A percentile compares a stretch with the other conserved stretches of the same genome.
These are phyloP conservation scores for Rhabdophis nuchalis DNA, from an alignment of 2,797 vertebrate species.

Conservation along the genomic window DNA sequence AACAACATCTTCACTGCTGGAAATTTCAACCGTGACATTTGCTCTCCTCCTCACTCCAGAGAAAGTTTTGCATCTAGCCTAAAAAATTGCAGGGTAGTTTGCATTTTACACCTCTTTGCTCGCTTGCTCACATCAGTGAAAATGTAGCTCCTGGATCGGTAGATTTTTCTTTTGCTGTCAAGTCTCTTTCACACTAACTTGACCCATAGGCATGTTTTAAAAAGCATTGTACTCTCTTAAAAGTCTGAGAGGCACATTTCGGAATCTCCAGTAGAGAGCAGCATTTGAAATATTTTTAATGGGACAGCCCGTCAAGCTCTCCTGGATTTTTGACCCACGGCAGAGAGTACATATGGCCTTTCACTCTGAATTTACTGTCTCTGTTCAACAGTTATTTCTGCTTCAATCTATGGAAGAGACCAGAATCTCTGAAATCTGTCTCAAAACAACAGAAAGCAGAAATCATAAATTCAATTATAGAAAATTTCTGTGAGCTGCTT, in stretches of 20 bases:
- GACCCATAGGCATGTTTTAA: not conserved
- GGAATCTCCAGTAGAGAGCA: conserved; percentile 47
- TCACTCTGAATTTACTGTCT: conserved; percentile 67
- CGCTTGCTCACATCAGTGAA: not conserved
- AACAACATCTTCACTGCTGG: not conserved
- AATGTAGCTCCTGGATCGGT: not conserved
- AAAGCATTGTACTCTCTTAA: conserved; percentile 30
- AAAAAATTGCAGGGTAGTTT: not conserved
- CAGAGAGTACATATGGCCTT: conserved; percentile 62
- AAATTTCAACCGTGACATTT: not conserved
- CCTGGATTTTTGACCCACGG: conserved; percentile 62
- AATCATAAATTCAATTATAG: conserved; percentile 29
- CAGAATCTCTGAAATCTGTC: conserved; percentile 54
- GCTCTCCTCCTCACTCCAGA: too few species aligned
- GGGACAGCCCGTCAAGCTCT: conserved; percentile 42
- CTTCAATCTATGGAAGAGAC: conserved; percentile 51
- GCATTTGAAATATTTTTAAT: conserved; percentile 52
- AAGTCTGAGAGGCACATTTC: conserved; percentile 25
- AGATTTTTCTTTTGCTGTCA: not conserved
- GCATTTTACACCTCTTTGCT: not conserved
- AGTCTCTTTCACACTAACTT: not conserved
- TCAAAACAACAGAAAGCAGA: conserved; percentile 29
- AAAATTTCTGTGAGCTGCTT: not conserved
- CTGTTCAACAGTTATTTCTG: conserved; percentile 61
- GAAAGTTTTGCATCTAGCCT: not conserved